Base-by-base conservation (phyloP, 2,797 vertebrate genomes). In the Pseudochromis fuscus region DNA sequence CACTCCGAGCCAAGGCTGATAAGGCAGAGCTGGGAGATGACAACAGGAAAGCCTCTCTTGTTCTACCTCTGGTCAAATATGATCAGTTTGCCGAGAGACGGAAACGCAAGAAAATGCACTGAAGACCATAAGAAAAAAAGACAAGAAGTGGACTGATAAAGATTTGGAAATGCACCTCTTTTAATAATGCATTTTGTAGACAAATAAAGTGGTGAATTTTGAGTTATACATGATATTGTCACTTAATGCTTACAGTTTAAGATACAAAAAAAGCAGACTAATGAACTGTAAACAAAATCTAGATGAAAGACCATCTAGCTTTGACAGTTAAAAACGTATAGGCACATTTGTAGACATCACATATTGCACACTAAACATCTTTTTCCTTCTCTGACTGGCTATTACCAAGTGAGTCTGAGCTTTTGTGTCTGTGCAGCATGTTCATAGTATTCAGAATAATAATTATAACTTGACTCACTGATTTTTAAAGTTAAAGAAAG, bases 71-170 rank as follows among this genome's bases (percentile, higher is more conserved):
- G 73, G 92, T 95, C 13, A 75, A 71, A 13, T 94, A 95, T 19
- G 93, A 95, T 8, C 72, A 67, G 7, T 49, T 82, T 0, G 16
- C 4, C 0, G 88, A 75, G 33, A 82, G 71, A 40, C 77, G 72
- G 27, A 98, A 96, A 83, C 94, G 95, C 75, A 97, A 67, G 89
- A 98, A 90, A 81, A 94, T 95, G 69, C 86, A 1, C 4, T 96
- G 72, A 90, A 37, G 52, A 57, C 7, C 0, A 82, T 6, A 10
- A 49, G 2, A 11, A 40, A 4, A 21, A 3, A 18, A 28, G 11
- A 44, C 2, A 13, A 13, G 7, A 31, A 5, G 0, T n/a, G 1
- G 5, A 35, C 16, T 6, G 11, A 52, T 37, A 13, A 33, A 46
- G 13, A 52, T 65, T 37, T 35, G 30, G 7, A 51, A 71, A 72